phyloP scores from a whole-genome alignment of 2,797 vertebrate species.

The Coluber constrictor region DNA sequence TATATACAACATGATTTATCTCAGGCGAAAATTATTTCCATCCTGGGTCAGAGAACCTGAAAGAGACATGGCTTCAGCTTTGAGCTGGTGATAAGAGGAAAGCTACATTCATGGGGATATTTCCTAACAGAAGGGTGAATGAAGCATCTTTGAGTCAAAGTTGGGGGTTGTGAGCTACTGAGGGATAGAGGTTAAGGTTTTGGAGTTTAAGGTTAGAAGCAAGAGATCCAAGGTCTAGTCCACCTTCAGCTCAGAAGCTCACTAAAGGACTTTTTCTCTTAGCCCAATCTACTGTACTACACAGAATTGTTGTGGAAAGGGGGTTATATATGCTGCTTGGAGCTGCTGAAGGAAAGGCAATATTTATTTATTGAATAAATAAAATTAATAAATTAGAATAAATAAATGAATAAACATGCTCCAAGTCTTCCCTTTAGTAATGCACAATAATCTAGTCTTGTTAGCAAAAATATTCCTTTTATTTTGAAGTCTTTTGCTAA shows the following conservation, averaged over 20 bases:
- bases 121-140: not conserved
- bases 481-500: not conserved
- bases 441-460: not conserved
- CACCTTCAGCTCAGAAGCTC: not conserved
- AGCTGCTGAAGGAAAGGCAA: not conserved
- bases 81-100: not conserved
- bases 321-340: not conserved
- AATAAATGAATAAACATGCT: not conserved
- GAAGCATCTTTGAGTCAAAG: not conserved
- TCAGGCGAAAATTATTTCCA: not conserved
- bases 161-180: not conserved
- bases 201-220: not conserved
- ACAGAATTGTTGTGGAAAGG: not conserved
- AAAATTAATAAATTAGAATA: no score
- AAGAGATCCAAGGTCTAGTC: not conserved
- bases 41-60: not conserved
- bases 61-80: not conserved
- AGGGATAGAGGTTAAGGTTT: not conserved
- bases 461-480: not conserved
- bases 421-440: not conserved
- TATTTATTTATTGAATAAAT: not conserved
- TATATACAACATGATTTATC: not conserved
- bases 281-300: not conserved
- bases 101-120: not conserved
- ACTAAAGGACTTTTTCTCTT: not conserved